Evolutionary conservation across 2,888 invertebrate genomes (phyloP).

Genomic region (Fissipunctia ypsillon): DNA sequence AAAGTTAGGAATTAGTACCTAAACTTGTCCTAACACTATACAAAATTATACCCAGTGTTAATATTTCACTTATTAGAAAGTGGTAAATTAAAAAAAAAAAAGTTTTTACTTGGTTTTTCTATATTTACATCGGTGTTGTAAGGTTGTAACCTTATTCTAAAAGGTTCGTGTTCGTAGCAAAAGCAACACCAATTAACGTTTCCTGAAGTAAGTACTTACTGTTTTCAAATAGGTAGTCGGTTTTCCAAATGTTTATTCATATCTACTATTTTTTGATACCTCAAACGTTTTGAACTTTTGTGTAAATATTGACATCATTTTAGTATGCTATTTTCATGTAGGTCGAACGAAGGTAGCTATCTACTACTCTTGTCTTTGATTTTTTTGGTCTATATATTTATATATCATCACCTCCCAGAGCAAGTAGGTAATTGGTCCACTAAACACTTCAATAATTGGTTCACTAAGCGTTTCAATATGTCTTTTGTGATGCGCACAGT

Average conservation of each 20-base stretch:
- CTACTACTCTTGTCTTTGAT: not conserved
- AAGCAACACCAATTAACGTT: slow-evolving; percentile 59
- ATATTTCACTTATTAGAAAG: slow-evolving; percentile 31
- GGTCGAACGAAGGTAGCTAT: no score
- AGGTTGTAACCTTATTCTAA: slow-evolving; percentile 38
- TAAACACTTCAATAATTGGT: no score
- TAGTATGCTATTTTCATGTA: not conserved
- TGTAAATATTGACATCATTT: not conserved
- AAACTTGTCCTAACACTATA: not conserved
- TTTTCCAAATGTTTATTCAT: not conserved
- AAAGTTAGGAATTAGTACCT: not conserved
- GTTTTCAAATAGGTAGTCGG: not conserved
- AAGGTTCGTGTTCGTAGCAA: slow-evolving; percentile 58
- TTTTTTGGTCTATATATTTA: not conserved
- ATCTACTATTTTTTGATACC: not conserved
- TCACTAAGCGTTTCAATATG: no score
- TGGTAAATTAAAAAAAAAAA: slow-evolving; percentile 6
- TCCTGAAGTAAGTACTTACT: slow-evolving; percentile 12
- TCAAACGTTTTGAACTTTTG: not conserved
- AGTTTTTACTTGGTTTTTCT: not conserved
- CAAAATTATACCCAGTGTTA: not conserved
- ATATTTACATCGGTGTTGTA: slow-evolving; percentile 7
- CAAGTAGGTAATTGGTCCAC: no score
- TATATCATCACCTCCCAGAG: no score
- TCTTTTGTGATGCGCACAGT: no score